Evolutionary conservation across 2,113 vertebrate genomes (phyloP).

Genomic region (Myodes glareolus): DNA sequence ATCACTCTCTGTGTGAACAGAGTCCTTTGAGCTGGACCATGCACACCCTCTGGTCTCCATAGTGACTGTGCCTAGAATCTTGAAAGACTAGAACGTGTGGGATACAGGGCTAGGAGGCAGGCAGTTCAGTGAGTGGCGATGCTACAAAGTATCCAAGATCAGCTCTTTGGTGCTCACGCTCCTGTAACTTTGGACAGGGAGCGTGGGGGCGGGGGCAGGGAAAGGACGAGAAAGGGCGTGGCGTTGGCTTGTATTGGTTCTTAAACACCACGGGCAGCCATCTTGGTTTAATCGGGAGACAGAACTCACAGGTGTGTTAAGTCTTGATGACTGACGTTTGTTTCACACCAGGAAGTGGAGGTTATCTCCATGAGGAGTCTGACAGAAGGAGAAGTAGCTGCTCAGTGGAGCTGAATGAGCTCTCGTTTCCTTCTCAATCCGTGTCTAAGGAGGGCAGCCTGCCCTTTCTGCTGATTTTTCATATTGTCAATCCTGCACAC

Average conservation of each 20-base stretch:
- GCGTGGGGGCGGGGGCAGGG: too few species aligned
- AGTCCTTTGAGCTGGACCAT: background rate
- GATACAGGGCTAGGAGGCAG: background rate
- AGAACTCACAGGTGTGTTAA: background rate
- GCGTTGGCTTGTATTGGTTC: background rate
- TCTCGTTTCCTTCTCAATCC: background rate
- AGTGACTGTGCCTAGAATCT: background rate
- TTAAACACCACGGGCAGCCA: background rate
- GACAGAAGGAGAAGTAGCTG: background rate
- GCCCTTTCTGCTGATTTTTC: background rate
- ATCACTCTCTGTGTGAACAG: background rate
- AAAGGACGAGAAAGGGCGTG: background rate
- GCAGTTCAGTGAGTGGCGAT: background rate
- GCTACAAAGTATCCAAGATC: background rate
- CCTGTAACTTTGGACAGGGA: background rate
- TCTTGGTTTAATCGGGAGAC: background rate
- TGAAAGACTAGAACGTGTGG: background rate
- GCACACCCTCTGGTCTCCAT: background rate
- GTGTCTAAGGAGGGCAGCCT: background rate
- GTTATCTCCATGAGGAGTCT: background rate
- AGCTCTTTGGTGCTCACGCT: background rate
- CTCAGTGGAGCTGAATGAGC: background rate
- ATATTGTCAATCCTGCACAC: background rate
- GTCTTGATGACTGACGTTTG: background rate
- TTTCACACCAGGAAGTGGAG: background rate